Percentiles rank a stretch among this genome's conserved stretches.
Conservation (phyloP, 2,113 vertebrate species). For the Camelus dromedarius region DNA sequence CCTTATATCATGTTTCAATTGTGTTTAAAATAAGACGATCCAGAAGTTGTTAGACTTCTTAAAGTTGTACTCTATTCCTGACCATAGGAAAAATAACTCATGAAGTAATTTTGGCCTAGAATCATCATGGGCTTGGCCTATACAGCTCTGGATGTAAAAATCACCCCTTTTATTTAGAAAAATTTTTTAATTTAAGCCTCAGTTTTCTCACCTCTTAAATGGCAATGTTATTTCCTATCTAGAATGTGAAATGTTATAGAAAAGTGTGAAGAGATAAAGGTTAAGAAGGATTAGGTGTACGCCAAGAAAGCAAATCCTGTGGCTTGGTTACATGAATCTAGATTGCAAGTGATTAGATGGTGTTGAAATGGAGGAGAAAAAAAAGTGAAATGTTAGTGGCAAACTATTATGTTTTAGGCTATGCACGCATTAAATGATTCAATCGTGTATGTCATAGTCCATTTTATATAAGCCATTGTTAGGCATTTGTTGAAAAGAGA, state of each 20-base stretch:
- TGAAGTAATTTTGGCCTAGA: background rate
- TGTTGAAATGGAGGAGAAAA: background rate
- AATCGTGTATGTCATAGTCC: background rate
- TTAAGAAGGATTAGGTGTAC: background rate
- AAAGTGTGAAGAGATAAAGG: background rate
- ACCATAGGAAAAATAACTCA: constrained; percentile 5
- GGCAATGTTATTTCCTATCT: background rate
- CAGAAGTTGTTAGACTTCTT: background rate
- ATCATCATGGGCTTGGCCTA: background rate
- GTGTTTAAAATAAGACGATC: constrained; percentile 30
- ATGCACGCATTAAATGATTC: background rate
- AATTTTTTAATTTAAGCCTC: background rate
- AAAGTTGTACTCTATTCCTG: background rate
- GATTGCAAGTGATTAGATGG: background rate
- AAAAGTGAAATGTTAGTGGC: background rate
- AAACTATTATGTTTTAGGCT: background rate
- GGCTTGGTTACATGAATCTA: background rate
- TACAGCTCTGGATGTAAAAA: constrained; percentile 28
- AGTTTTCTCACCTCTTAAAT: constrained; percentile 13
- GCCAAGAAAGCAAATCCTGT: background rate
- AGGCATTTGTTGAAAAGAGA: background rate
- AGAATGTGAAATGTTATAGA: background rate
- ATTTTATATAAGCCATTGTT: background rate
- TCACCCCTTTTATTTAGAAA: background rate
- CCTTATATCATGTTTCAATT: constrained; percentile 5